Evolutionary conservation across 1,140 invertebrate species (phyloP).

Genomic region (Cotesia vestalis): DNA sequence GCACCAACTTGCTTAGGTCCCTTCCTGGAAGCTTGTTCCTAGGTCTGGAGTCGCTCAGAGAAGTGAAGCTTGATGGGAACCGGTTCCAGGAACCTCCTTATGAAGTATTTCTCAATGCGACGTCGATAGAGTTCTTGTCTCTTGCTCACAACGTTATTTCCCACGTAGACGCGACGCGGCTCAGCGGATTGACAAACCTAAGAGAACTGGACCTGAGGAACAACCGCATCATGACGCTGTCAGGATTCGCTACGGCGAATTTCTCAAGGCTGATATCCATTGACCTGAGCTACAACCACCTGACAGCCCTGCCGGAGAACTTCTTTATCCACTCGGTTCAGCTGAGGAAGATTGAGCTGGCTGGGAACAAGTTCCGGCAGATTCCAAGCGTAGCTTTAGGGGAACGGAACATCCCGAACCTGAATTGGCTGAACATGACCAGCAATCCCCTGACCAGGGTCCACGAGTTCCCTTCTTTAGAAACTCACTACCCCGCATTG

Average conservation of each 20-base stretch:
- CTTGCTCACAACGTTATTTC: slow-evolving; percentile 77
- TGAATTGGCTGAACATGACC: slow-evolving; percentile 82
- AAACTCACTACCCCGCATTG: slow-evolving; percentile 74
- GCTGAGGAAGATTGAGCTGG: slow-evolving; percentile 79
- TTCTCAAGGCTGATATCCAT: slow-evolving; percentile 76
- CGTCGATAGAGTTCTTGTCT: slow-evolving; percentile 77
- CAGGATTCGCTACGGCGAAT: slow-evolving; percentile 78
- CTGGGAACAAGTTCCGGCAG: slow-evolving; percentile 81
- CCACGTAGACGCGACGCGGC: slow-evolving; percentile 77
- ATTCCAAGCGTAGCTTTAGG: slow-evolving; percentile 83
- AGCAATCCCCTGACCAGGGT: slow-evolving; percentile 81
- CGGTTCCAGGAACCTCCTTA: slow-evolving; percentile 79
- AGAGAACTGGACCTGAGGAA: slow-evolving; percentile 77
- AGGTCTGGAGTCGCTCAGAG: slow-evolving; percentile 75
- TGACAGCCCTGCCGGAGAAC: slow-evolving; percentile 79
- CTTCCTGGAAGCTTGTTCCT: slow-evolving; percentile 75
- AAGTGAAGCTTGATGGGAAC: slow-evolving; percentile 79
- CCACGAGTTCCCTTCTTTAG: slow-evolving; percentile 70
- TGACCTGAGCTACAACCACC: slow-evolving; percentile 78
- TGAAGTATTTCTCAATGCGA: slow-evolving; percentile 76
- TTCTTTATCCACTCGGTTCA: slow-evolving; percentile 79
- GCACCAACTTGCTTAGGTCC: slow-evolving; percentile 73
- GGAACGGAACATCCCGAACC: slow-evolving; percentile 74
- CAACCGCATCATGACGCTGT: slow-evolving; percentile 79
- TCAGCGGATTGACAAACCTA: slow-evolving; percentile 77